A percentile compares a stretch with the other conserved stretches of the same genome.
Evolutionary conservation across 2,797 vertebrate genomes (phyloP).

Genomic region (Tamandua tetradactyla): DNA sequence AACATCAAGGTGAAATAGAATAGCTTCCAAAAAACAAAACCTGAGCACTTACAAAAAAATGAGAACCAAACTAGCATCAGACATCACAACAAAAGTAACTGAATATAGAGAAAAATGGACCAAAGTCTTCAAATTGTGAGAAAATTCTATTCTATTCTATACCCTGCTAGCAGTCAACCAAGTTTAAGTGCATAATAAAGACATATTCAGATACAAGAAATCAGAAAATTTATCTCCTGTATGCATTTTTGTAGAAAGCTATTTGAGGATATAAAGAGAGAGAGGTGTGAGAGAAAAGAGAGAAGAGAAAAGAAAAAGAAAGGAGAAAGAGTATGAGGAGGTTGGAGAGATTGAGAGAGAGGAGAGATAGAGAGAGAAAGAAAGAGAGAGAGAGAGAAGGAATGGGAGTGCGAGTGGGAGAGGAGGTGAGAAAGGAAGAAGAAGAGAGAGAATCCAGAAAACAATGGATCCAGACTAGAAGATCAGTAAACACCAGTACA

Average conservation of each 20-base stretch:
- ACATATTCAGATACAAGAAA: neutral
- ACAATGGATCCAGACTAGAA: neutral
- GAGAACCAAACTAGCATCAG: neutral
- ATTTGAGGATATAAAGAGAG: neutral
- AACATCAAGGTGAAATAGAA: neutral
- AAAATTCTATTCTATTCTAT: neutral
- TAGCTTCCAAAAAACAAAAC: slow-evolving; percentile 15
- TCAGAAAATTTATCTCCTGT: neutral
- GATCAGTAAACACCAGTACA: neutral
- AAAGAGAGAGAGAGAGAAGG: too few species aligned
- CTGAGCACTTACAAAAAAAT: neutral
- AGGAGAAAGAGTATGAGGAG: too few species aligned
- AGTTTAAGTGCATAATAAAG: neutral
- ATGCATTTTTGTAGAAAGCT: neutral
- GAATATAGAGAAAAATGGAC: neutral
- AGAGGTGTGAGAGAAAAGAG: neutral
- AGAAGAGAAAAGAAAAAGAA: neutral
- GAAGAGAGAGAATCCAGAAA: neutral
- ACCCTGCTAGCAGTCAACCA: neutral
- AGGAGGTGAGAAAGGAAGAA: too few species aligned
- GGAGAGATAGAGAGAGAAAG: neutral
- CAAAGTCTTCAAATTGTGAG: neutral
- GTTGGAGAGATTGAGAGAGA: neutral
- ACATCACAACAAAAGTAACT: neutral
- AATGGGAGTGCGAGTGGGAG: neutral